Evolutionary conservation across 2,888 invertebrate species (phyloP).

Genomic region (Lithophane ornitopus): DNA sequence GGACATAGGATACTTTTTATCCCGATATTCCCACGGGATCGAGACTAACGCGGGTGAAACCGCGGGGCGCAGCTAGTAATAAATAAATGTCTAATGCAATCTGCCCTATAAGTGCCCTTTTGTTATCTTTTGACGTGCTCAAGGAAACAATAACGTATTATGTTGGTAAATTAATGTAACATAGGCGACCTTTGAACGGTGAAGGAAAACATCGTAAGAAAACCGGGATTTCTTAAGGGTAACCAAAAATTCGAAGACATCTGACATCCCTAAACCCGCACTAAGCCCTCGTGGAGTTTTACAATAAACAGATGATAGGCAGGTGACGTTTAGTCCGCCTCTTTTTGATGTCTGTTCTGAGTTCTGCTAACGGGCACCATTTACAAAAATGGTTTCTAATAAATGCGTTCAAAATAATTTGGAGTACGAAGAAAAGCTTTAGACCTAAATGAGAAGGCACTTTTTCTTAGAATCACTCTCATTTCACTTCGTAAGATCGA

Average conservation of each 20-base stretch:
- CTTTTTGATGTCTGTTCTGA: not conserved
- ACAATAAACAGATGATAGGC: not conserved
- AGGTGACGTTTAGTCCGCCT: not conserved
- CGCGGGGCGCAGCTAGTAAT: too few relatives aligned
- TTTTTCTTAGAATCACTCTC: not conserved
- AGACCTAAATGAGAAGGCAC: not conserved
- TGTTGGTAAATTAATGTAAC: conserved; percentile 12
- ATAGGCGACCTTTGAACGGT: not conserved
- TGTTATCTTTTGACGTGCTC: conserved; percentile 16
- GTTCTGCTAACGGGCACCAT: not conserved
- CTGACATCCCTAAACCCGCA: too few relatives aligned
- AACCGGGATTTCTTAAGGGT: not conserved
- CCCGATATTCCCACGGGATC: too few relatives aligned
- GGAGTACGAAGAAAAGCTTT: not conserved
- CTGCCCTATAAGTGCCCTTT: conserved; percentile 34
- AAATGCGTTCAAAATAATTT: not conserved
- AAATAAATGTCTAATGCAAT: conserved; percentile 18
- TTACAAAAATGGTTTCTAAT: not conserved
- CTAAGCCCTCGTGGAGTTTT: too few relatives aligned
- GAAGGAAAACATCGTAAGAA: not conserved
- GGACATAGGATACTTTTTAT: too few relatives aligned
- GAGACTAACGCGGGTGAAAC: too few relatives aligned
- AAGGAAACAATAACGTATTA: conserved; percentile 5
- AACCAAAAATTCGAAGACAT: not conserved
- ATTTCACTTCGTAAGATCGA: not conserved